These are phyloP conservation scores for Neelides folsomi DNA, from an alignment of 2,888 invertebrate genomes.

Conservation along the genomic window DNA sequence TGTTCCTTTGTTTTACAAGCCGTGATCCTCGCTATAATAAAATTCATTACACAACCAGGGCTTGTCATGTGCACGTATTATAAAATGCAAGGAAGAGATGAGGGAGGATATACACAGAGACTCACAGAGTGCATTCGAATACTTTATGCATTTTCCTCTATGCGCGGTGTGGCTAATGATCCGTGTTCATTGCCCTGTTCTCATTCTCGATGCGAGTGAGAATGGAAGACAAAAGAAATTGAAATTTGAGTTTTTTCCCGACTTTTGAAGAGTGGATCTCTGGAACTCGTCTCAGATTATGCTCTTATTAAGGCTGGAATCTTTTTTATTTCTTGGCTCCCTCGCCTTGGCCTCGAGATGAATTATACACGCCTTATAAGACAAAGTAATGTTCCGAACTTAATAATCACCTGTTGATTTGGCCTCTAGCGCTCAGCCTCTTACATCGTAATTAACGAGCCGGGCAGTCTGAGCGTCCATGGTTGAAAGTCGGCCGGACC, in stretches of 20 bases:
- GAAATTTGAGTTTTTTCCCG: not conserved
- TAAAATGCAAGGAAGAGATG: too few relatives aligned
- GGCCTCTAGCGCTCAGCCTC: slow-evolving; percentile 11
- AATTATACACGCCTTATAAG: slow-evolving; percentile 15
- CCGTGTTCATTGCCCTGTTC: not conserved
- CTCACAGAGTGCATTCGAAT: too few relatives aligned
- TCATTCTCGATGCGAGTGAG: not conserved
- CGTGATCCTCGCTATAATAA: too few relatives aligned
- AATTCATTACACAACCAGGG: too few relatives aligned
- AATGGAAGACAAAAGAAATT: not conserved
- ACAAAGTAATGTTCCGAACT: slow-evolving; percentile 17
- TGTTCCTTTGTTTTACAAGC: too few relatives aligned
- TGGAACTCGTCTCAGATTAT: not conserved
- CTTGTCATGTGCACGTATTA: too few relatives aligned
- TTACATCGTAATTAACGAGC: slow-evolving; percentile 19
- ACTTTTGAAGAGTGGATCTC: not conserved
- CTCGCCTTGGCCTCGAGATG: slow-evolving; percentile 8
- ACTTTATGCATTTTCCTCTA: not conserved
- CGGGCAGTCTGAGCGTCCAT: slow-evolving; percentile 5
- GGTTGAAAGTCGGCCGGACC: slow-evolving; percentile 5
- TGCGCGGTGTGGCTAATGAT: not conserved
- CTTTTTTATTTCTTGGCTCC: not conserved
- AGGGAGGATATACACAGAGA: too few relatives aligned
- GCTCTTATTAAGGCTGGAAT: not conserved
- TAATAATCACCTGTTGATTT: slow-evolving; percentile 25